Evolutionary conservation across 2,113 vertebrate genomes (phyloP).

Genomic region (Pachyramphus minor): DNA sequence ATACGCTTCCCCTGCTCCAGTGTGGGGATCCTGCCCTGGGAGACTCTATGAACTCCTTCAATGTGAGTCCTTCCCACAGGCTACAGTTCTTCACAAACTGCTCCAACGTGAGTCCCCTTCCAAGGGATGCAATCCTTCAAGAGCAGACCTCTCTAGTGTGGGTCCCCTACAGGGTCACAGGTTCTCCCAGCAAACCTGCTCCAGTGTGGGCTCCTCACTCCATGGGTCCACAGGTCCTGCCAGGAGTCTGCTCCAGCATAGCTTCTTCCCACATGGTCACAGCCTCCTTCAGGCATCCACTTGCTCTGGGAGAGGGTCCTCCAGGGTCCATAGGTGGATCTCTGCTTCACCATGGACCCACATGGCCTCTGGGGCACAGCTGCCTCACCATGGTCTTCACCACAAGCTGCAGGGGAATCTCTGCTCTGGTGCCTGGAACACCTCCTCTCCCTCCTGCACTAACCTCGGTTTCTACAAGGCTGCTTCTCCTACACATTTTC

Average conservation of each 20-base stretch:
- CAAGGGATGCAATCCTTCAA: not conserved
- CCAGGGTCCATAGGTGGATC: not conserved
- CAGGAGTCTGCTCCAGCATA: not conserved
- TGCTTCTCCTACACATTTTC: not conserved
- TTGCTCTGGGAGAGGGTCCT: not conserved
- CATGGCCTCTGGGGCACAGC: not conserved
- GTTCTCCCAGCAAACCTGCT: not conserved
- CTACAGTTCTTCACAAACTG: not conserved
- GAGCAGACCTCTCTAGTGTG: not conserved
- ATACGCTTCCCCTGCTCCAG: not conserved
- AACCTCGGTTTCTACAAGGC: not conserved
- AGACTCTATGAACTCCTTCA: not conserved
- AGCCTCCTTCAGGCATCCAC: not conserved
- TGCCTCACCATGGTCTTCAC: not conserved
- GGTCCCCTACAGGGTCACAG: not conserved
- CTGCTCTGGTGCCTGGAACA: not conserved
- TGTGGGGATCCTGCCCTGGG: rapidly evolving
- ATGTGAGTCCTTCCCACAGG: not conserved
- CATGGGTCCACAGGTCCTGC: not conserved
- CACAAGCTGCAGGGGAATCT: not conserved
- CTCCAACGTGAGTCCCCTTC: not conserved
- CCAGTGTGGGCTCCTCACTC: not conserved
- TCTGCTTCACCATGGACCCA: not conserved
- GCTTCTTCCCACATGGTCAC: not conserved
- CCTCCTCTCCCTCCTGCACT: not conserved